Evolutionary conservation across 53 echinoderm and acorn worm species (phyloP), one percentile per base, ranked within the genome.

Genomic region (Echinometra lucunter): DNA sequence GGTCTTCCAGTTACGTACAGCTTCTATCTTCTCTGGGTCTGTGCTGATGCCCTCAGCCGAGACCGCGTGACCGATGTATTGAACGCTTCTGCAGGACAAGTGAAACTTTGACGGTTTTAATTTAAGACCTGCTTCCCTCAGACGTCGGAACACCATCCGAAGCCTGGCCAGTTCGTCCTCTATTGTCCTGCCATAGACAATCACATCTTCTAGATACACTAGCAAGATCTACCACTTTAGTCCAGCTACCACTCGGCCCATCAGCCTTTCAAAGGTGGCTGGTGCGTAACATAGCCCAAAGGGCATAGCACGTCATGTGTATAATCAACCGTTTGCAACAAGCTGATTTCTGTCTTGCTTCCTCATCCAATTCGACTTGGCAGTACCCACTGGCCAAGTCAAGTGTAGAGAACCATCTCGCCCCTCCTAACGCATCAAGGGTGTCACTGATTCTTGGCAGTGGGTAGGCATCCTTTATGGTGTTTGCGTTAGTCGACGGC

Each of bases 201-300:
- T 95, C 1, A 95, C 89, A 58, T 98, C 97, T 32, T 98, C 97
- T 0, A 98, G 90, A 35, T 98, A 98, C 4, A 98, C 40, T 0
- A 98, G 70, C 70, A 70, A 34, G 30, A 34, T 95, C 45, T 95
- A 67, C 95, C 95, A 96, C 7, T 93, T 66, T 38, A 96, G 66
- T 5, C 95, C 96, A 32, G 60, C 78, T 23, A 96, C 55, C 27
- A 95, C 93, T 40, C 25, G 37, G 35, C 94, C 93, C 95, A 95
- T 89, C 6, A 93, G 90, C 45, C 95, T 19, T 58, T 95, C 88
- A 25, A 93, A 93, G 23, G 95, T 95, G 3, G 95, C 92, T 1
- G 92, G 95, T 5, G 66, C 67, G 42, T 95, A 92, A 58, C 93
- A 93, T 23, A 93, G 32, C 2, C 95, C 95, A n/a, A 95, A 95